Evolutionary conservation across 2,888 invertebrate species (phyloP).

Genomic region (Caenorhabditis parvicauda): DNA sequence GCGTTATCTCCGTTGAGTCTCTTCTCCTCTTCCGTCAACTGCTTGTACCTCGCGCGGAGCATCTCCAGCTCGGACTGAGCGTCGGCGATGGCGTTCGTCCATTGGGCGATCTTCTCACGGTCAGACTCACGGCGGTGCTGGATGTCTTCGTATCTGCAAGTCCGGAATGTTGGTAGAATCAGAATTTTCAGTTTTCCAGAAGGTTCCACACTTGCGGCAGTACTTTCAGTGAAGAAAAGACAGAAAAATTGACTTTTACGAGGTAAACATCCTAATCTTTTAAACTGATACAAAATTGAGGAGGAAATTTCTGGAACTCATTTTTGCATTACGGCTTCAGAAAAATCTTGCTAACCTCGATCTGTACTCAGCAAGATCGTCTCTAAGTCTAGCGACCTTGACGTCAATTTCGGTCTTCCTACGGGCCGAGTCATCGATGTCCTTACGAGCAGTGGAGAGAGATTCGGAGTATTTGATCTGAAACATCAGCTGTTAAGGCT

Average conservation of each 20-base stretch:
- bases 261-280: too few relatives aligned
- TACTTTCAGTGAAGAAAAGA: too few relatives aligned
- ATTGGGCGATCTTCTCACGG: constrained; percentile 58
- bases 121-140: constrained; percentile 57
- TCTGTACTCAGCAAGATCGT: constrained; percentile 64
- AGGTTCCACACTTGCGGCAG: too few relatives aligned
- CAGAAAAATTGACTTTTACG: too few relatives aligned
- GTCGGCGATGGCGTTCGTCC: constrained; percentile 60
- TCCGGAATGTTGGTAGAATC: too few relatives aligned
- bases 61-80: constrained; percentile 62
- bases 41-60: constrained; percentile 61
- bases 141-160: constrained; percentile 57
- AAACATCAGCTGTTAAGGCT: constrained; percentile 7
- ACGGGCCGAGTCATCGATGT: constrained; percentile 66
- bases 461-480: constrained; percentile 65
- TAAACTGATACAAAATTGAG: too few relatives aligned
- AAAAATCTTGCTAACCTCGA: constrained; percentile 51
- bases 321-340: too few relatives aligned
- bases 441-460: constrained; percentile 65
- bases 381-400: constrained; percentile 64
- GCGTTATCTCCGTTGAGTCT: constrained; percentile 59
- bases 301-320: too few relatives aligned
- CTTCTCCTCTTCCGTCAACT: constrained; percentile 61
- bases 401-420: constrained; percentile 67
- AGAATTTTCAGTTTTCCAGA: too few relatives aligned